Percentiles rank a stretch among this genome's conserved stretches.
Evolutionary conservation across 2,113 vertebrate species (phyloP).

Genomic region (Catharus bicknelli): DNA sequence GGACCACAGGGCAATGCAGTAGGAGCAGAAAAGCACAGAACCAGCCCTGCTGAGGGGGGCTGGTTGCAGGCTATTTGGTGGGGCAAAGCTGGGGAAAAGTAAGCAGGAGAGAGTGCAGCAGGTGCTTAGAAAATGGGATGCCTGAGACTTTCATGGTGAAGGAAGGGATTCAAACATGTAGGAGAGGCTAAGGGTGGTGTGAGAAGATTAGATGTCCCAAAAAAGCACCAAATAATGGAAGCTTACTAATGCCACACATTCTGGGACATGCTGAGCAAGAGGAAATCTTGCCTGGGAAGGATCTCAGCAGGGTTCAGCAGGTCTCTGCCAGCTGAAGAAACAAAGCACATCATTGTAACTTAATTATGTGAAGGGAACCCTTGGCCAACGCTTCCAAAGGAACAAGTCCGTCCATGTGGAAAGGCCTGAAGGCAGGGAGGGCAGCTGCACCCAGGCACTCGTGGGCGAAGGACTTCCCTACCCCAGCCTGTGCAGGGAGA

Average conservation of each 20-base stretch:
- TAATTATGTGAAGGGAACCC: background rate
- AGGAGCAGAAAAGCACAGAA: background rate
- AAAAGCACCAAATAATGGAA: background rate
- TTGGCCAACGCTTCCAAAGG: background rate
- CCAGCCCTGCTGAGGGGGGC: background rate
- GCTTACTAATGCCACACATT: background rate
- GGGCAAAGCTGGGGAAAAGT: background rate
- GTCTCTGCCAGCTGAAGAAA: background rate
- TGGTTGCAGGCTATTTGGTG: background rate
- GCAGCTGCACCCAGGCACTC: background rate
- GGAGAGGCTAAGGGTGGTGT: background rate
- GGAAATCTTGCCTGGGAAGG: background rate
- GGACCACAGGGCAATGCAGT: background rate
- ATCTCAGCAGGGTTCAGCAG: background rate
- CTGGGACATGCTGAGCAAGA: background rate
- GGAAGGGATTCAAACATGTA: background rate
- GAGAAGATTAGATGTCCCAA: background rate
- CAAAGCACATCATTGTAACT: background rate
- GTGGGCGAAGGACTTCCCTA: accelerated
- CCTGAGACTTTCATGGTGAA: background rate
- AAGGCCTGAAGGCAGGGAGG: background rate
- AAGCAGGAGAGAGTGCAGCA: background rate
- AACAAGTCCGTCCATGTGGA: background rate
- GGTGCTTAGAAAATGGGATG: background rate
- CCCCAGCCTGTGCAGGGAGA: background rate